Percentiles rank a stretch among this genome's conserved stretches.
These are phyloP conservation scores for Lordiphosa andalusiaca DNA, from an alignment of 2,888 invertebrate species.

Conservation along the genomic window DNA sequence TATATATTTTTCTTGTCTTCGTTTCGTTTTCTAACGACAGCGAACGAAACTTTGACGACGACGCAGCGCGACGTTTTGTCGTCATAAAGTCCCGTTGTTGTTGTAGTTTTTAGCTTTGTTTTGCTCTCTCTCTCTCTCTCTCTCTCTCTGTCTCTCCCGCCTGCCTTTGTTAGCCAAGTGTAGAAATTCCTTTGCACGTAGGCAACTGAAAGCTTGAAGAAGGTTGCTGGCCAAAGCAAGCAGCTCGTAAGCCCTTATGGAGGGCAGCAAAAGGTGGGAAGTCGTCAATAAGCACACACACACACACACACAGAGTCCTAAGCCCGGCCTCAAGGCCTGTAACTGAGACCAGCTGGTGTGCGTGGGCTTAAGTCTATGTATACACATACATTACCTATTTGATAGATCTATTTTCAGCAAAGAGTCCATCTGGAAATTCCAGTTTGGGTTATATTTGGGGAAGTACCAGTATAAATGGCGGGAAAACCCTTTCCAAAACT, in stretches of 20 bases:
- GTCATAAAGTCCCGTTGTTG: slow-evolving; percentile 74
- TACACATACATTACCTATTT: no score
- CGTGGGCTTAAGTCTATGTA: no score
- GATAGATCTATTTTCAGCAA: no score
- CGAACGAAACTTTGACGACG: slow-evolving; percentile 16
- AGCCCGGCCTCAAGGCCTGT: slow-evolving; percentile 2
- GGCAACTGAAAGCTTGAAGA: slow-evolving; percentile 57
- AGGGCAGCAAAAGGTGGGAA: no score
- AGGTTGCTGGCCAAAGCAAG: slow-evolving; percentile 50
- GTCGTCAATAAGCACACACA: slow-evolving; percentile 4
- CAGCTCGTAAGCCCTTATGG: slow-evolving; percentile 41
- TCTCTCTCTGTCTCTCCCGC: slow-evolving; percentile 41
- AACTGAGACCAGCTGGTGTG: no score
- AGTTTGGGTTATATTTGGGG: no score
- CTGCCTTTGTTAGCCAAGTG: slow-evolving; percentile 63
- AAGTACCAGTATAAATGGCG: no score
- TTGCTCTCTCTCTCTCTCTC: slow-evolving; percentile 41
- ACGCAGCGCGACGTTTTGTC: slow-evolving; percentile 22
- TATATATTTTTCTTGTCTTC: slow-evolving; percentile 45
- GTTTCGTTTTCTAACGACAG: slow-evolving; percentile 65
- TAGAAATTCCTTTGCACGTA: slow-evolving; percentile 70
- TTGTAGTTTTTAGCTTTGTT: slow-evolving; percentile 37
- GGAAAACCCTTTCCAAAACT: no score
- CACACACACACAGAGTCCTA: slow-evolving; percentile 14
- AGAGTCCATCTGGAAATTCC: no score